Evolutionary conservation across 2,113 vertebrate species (phyloP), one percentile per base, ranked within the genome.

Genomic region (Microcebus ravelobensis): DNA sequence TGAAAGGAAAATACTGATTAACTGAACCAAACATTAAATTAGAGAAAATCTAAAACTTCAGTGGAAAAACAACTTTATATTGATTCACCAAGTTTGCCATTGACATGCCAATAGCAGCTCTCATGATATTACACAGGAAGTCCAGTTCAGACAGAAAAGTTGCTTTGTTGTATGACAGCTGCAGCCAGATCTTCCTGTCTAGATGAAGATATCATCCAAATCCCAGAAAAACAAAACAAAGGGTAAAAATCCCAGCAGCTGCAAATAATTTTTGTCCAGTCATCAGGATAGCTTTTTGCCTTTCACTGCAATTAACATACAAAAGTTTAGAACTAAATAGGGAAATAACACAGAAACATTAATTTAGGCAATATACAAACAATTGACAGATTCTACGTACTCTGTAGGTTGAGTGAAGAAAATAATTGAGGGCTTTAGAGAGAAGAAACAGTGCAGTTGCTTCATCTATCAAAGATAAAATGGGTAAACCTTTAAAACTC

Each of bases 181-280:
- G n/a, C 70, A 77, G 95, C 48, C 95, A 94, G 90, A 93, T 42
- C 91, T 93, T 93, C 95, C 95, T 73, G 74, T 92, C 92, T 84
- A 91, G 74, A 76, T 89, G 93, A 76, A 95, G 92, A 97, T 68
- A 87, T n/a, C 27, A 61, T 82, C 87, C 97, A 93, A 93, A 96
- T 63, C 61, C 87, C 68, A 84, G 50, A 68, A 90, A 90, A 91
- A 93, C 87, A 95, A 92, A 94, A 92, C 70, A 73, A 85, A 91
- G 84, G 48, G 76, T 39, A 29, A 65, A 80, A 90, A 68, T n/a
- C 42, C 57, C 45, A 50, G 87, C 87, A 97, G 90, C 96, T 96
- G 92, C 63, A 95, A 96, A 71, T 84, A 76, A 93, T 94, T 98
- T 94, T 76, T 94, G 68, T 68, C 59, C 39, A 86, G 87, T 92